These are phyloP conservation scores for Apodemus agrarius DNA, from an alignment of 2,797 vertebrate genomes.

Conservation along the genomic window DNA sequence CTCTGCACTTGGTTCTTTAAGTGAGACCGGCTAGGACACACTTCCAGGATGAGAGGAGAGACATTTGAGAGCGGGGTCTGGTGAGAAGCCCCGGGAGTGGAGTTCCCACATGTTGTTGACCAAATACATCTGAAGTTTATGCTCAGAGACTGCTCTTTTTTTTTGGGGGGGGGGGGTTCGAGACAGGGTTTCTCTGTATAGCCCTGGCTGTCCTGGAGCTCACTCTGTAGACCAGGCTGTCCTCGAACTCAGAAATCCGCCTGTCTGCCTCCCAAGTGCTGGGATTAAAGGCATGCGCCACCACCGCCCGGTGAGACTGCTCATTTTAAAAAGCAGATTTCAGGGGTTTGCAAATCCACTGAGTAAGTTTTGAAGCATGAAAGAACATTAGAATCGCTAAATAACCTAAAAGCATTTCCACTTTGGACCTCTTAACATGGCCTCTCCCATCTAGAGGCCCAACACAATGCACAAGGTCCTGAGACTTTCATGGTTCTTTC, in stretches of 20 bases:
- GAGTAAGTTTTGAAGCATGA: constrained; percentile 23
- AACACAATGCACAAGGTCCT: neutral
- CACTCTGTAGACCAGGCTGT: too few species aligned
- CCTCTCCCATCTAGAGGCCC: neutral
- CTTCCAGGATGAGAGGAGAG: neutral
- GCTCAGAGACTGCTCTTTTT: constrained; percentile 7
- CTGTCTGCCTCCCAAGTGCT: too few species aligned
- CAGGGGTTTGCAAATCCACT: constrained; percentile 9
- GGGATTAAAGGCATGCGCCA: too few species aligned
- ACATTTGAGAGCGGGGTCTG: neutral
- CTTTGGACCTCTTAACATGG: neutral
- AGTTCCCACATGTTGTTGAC: neutral
- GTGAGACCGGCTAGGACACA: neutral
- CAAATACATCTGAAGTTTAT: constrained; percentile 18
- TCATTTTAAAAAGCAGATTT: neutral
- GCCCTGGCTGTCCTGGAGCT: too few species aligned
- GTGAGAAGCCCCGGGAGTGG: neutral
- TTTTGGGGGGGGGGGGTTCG: too few species aligned
- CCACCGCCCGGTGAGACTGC: too few species aligned
- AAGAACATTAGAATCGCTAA: constrained; percentile 3
- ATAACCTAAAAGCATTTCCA: constrained; percentile 6
- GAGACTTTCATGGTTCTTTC: neutral
- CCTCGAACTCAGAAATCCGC: too few species aligned
- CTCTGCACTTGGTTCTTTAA: neutral
- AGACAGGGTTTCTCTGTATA: too few species aligned